Evolutionary conservation across 2,797 vertebrate species (phyloP).

Genomic region (Diplodus puntazzo): DNA sequence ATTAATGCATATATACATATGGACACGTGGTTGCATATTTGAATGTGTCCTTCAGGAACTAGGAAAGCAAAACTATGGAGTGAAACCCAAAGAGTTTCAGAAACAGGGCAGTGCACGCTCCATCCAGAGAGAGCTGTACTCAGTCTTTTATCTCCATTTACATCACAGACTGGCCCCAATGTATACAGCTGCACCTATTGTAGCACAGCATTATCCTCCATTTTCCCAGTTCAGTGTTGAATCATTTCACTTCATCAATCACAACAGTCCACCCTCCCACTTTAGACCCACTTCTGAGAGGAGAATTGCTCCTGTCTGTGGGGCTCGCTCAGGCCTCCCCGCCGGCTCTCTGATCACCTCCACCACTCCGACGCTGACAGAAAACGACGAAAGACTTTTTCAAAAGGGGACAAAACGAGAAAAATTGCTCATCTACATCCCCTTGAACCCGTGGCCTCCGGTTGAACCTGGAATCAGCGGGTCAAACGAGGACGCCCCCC

Average conservation of each 20-base stretch:
- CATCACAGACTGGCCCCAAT: neutral
- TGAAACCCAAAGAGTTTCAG: slow-evolving; percentile 3
- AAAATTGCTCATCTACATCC: slow-evolving; percentile 69
- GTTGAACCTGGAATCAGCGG: slow-evolving; percentile 62
- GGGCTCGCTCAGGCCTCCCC: slow-evolving; percentile 36
- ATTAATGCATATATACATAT: neutral
- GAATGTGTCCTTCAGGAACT: neutral
- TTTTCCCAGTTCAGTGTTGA: slow-evolving; percentile 27
- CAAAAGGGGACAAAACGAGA: slow-evolving; percentile 63
- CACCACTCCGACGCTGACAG: neutral
- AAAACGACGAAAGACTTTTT: slow-evolving; percentile 48
- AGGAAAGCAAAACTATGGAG: neutral
- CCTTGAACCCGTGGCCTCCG: slow-evolving; percentile 75
- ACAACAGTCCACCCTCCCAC: slow-evolving; percentile 29
- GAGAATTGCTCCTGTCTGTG: slow-evolving; percentile 6
- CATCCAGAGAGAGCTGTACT: neutral
- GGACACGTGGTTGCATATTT: neutral
- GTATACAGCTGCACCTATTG: slow-evolving; percentile 25
- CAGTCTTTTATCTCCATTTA: too few relatives aligned
- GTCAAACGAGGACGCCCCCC: slow-evolving; percentile 70
- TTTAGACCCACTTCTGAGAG: slow-evolving; percentile 22
- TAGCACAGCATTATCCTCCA: neutral
- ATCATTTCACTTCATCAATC: slow-evolving; percentile 38
- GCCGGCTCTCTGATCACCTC: slow-evolving; percentile 63
- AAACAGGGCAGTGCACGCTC: neutral